Evolutionary conservation across 2,888 invertebrate species (phyloP), one percentile per base, ranked within the genome.

Genomic region (Dascillus cervinus): DNA sequence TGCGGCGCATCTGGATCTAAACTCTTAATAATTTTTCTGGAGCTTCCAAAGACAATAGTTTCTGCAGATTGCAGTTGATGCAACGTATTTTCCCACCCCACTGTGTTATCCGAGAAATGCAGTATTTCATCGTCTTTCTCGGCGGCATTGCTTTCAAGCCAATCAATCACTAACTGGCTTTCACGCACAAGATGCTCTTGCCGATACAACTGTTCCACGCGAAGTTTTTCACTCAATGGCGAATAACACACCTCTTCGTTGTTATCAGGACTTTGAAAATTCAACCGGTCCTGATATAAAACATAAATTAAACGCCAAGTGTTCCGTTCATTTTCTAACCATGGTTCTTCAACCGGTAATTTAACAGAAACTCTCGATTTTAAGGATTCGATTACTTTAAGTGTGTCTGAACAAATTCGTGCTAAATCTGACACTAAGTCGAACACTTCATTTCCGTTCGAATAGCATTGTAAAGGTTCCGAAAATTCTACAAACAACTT

Each of bases 21-120:
- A 35, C 75, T 74, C 13, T 76, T 72, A 0, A 88, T 76, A 26
- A 79, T 68, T 24, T 72, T 67, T 9, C 70, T 65, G 1, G 70
- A 64, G 25, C 74, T 73, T 2, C 68, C 64, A 50, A 79, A 79
- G 1, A 74, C 71, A 11, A 75, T 73, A 3, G 69, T 69, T 22
- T 66, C 64, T n/a, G 62, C 59, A 19, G 66, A 66, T 45, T 70
- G 65, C 37, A 82, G 66, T 50, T 85, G 80, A 62, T 88, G 86
- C 11, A 92, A 67, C 2, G 92, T 91, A 57, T 94, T 92, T 59
- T 91, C 89, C 91, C 92, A 92, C 14, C 86, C 85, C 24, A 88
- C 75, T 29, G 85, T 81, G 49, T 73, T 73, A 60, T 91, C 91
- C 14, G 86, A 82, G 56, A 84, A 89, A 53, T 85, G 80, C 33